Evolutionary conservation across 2,113 vertebrate species (phyloP).

Genomic region (Scomber colias): DNA sequence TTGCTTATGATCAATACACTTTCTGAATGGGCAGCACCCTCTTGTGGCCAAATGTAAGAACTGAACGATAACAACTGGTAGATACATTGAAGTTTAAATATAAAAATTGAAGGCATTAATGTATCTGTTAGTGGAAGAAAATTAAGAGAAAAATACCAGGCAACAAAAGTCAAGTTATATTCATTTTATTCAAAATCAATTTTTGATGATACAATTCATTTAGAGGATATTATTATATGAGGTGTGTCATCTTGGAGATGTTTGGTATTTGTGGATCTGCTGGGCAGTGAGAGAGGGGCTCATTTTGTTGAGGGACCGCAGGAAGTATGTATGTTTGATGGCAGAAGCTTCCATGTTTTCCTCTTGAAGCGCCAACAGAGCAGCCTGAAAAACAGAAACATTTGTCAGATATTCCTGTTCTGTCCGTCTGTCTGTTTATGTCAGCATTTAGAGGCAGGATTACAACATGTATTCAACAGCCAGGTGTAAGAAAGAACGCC

Average conservation of each 20-base stretch:
- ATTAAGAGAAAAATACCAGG: not conserved
- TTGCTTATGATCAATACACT: constrained; percentile 53
- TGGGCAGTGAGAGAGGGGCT: constrained; percentile 88
- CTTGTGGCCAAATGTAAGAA: constrained; percentile 39
- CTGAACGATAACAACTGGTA: not conserved
- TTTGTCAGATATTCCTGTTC: not conserved
- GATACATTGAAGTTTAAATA: not conserved
- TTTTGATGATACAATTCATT: not conserved
- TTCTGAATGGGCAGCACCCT: constrained; percentile 29
- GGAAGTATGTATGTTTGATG: constrained; percentile 88
- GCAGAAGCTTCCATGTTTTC: constrained; percentile 86
- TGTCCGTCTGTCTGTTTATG: not conserved
- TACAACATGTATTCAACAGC: not conserved
- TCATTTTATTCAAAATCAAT: constrained; percentile 46
- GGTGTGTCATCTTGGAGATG: constrained; percentile 64
- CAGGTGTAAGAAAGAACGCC: accelerated
- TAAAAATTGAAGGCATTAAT: not conserved
- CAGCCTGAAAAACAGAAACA: constrained; percentile 85
- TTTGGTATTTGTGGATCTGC: constrained; percentile 88
- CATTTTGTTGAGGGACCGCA: constrained; percentile 82
- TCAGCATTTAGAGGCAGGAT: not conserved
- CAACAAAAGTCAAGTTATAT: not conserved
- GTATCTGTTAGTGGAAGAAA: not conserved
- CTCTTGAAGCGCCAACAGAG: constrained; percentile 90
- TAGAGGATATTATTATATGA: constrained; percentile 46